Conservation (phyloP, 2,113 vertebrate genomes). For the Diphyllodes magnificus region DNA sequence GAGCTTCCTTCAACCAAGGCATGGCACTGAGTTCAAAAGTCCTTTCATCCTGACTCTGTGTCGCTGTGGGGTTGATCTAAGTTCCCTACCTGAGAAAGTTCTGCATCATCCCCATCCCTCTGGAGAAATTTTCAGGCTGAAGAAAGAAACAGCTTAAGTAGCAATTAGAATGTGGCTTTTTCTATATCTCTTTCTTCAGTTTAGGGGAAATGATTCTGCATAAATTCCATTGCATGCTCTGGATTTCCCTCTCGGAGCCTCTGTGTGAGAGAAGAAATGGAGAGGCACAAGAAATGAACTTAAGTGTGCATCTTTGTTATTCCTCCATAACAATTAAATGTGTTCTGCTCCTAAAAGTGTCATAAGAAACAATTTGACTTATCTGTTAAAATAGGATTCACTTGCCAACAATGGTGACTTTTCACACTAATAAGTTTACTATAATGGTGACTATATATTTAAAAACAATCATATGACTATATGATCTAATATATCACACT, state of each 20-base stretch:
- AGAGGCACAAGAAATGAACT: accelerated
- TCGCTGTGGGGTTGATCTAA: not conserved
- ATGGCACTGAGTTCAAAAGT: not conserved
- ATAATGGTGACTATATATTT: not conserved
- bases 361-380: not conserved
- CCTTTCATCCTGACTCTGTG: not conserved
- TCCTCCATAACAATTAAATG: not conserved
- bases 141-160: not conserved
- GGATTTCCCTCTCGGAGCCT: not conserved
- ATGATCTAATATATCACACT: not conserved
- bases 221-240: not conserved
- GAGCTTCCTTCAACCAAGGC: not conserved
- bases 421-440: not conserved
- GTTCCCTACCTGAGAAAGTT: not conserved
- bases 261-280: not conserved
- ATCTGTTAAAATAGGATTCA: not conserved
- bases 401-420: not conserved
- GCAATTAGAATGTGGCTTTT: not conserved
- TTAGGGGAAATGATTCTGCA: not conserved
- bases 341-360: not conserved
- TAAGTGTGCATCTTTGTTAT: not conserved
- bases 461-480: not conserved
- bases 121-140: not conserved
- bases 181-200: not conserved
- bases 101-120: not conserved